Conservation (phyloP, 2,797 vertebrate species). For the Typhlichthys eigenmanni region DNA sequence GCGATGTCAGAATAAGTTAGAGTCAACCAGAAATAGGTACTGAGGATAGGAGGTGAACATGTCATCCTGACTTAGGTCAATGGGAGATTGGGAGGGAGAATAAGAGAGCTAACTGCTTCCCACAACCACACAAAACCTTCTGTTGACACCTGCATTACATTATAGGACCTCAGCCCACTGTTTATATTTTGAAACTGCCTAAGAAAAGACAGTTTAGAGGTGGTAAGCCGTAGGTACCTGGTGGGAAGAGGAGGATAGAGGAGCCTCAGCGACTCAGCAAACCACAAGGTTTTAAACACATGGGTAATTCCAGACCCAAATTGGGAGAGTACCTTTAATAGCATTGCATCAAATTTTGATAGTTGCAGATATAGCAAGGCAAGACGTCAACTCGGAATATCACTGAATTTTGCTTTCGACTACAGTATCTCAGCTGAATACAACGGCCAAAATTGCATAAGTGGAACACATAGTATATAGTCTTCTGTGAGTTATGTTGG, state of each 20-base stretch:
- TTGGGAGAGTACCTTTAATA: too few relatives aligned
- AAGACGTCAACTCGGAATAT: conserved; percentile 22
- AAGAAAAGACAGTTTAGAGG: too few relatives aligned
- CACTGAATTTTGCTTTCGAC: conserved; percentile 44
- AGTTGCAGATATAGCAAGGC: conserved; percentile 19
- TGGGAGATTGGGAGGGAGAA: conserved; percentile 62
- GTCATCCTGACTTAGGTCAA: conserved; percentile 73
- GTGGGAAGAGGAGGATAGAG: too few relatives aligned
- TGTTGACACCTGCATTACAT: neutral
- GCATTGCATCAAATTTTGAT: neutral
- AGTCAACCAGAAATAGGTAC: conserved; percentile 77
- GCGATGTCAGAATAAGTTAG: conserved; percentile 77
- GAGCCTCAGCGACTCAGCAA: too few relatives aligned
- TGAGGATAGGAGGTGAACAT: conserved; percentile 71
- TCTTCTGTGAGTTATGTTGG: conserved; percentile 19
- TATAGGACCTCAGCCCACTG: too few relatives aligned
- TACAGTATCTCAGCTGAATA: conserved; percentile 27
- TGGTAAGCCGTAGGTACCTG: too few relatives aligned
- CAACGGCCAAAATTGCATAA: conserved; percentile 19
- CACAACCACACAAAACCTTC: conserved; percentile 44
- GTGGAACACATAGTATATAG: too few relatives aligned
- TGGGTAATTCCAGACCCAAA: too few relatives aligned
- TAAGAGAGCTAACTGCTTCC: conserved; percentile 60
- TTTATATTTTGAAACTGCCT: too few relatives aligned
- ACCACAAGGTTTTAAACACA: too few relatives aligned